Evolutionary conservation across 2,888 invertebrate species (phyloP).

Genomic region (Macaria notata): DNA sequence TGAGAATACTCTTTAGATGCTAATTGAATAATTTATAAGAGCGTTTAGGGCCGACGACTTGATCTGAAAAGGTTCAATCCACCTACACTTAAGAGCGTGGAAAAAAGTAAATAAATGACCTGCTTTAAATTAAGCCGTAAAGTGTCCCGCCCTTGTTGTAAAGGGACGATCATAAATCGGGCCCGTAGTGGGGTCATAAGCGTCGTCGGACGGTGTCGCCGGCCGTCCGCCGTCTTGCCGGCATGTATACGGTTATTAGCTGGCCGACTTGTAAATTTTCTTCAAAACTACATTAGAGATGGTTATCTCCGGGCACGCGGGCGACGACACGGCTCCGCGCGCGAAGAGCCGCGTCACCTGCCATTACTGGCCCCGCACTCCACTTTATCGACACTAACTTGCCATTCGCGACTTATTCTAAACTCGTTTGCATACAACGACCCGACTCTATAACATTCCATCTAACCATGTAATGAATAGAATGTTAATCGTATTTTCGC

Average conservation of each 20-base stretch:
- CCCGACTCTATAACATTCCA: constrained; percentile 55
- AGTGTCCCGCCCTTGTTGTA: constrained; percentile 63
- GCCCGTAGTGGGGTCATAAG: constrained; percentile 67
- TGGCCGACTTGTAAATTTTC: constrained; percentile 64
- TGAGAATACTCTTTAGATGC: constrained; percentile 30
- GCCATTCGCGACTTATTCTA: constrained; percentile 65
- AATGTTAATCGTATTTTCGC: constrained; percentile 63
- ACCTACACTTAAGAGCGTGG: constrained; percentile 25
- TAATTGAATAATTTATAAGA: constrained; percentile 29
- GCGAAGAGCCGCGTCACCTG: constrained; percentile 36
- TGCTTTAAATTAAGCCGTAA: constrained; percentile 74
- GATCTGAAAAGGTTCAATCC: constrained; percentile 28
- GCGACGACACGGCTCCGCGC: constrained; percentile 49
- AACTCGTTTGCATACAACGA: constrained; percentile 66
- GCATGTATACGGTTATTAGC: constrained; percentile 73
- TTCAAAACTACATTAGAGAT: constrained; percentile 67
- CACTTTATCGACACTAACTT: constrained; percentile 61
- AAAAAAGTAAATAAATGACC: constrained; percentile 46
- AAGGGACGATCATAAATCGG: constrained; percentile 70
- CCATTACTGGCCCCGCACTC: constrained; percentile 52
- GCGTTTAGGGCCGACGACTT: constrained; percentile 25
- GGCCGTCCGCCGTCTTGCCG: constrained; percentile 54
- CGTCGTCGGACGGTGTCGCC: constrained; percentile 52
- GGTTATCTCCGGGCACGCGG: constrained; percentile 55
- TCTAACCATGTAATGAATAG: constrained; percentile 61